Evolutionary conservation across 2,797 vertebrate genomes (phyloP).

Genomic region (Sebastes cheni): DNA sequence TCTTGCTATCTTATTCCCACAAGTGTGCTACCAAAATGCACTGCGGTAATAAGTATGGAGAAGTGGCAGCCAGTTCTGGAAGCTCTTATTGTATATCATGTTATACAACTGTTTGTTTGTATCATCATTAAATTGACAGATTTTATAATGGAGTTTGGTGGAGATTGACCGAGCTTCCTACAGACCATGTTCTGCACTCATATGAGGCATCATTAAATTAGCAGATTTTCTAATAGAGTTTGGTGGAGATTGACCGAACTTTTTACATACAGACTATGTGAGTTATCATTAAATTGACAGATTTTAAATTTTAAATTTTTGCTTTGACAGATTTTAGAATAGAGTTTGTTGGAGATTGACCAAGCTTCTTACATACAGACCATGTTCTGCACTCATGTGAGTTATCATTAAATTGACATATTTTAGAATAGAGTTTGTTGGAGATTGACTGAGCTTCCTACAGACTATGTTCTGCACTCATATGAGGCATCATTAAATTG

Average conservation of each 20-base stretch:
- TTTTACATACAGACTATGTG: not conserved
- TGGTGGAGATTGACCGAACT: not conserved
- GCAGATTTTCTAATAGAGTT: not conserved
- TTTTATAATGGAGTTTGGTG: conserved; percentile 17
- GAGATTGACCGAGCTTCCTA: not conserved
- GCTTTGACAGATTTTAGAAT: not conserved
- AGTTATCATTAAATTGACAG: too few relatives aligned
- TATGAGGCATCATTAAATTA: not conserved
- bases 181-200: not conserved
- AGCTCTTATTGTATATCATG: not conserved
- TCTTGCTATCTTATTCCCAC: not conserved
- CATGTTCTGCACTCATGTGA: not conserved
- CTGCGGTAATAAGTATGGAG: not conserved
- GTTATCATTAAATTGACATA: not conserved
- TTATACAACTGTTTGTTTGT: not conserved
- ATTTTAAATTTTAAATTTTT: too few relatives aligned
- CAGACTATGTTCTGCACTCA: not conserved
- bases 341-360: too few relatives aligned
- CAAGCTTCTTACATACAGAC: too few relatives aligned
- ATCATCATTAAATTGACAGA: not conserved
- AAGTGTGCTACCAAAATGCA: not conserved
- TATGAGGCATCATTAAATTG: not conserved
- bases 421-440: conserved; percentile 12
- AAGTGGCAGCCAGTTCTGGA: not conserved
- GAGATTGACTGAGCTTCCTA: not conserved